Evolutionary conservation across 1,140 invertebrate genomes (phyloP).

Genomic region (Lethrus apterus): DNA sequence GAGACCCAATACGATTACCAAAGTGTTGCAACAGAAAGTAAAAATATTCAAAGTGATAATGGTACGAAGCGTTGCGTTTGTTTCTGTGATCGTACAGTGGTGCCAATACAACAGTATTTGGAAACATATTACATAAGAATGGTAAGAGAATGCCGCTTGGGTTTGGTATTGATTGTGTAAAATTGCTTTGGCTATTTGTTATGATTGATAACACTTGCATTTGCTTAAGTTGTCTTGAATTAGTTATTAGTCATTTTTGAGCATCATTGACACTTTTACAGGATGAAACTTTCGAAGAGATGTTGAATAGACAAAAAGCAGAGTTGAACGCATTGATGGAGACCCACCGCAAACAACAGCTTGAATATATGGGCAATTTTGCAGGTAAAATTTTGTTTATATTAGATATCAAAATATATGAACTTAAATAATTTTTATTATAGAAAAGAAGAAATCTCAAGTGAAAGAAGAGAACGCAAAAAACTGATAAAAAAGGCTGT

Average conservation of each 20-base stretch:
- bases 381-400: neutral
- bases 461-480: slow-evolving; percentile 9
- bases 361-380: slow-evolving; percentile 36
- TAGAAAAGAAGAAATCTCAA: slow-evolving; percentile 10
- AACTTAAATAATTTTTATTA: slow-evolving; percentile 1
- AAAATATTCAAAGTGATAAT: too few relatives aligned
- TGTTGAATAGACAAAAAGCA: slow-evolving; percentile 40
- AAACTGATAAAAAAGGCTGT: slow-evolving; percentile 20
- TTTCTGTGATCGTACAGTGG: slow-evolving; percentile 18
- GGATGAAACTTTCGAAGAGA: slow-evolving; percentile 41
- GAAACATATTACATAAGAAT: slow-evolving; percentile 37
- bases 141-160: slow-evolving; percentile 37
- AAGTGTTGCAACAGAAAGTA: too few relatives aligned
- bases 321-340: slow-evolving; percentile 41
- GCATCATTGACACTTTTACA: too few relatives aligned
- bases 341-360: slow-evolving; percentile 39
- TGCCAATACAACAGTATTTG: slow-evolving; percentile 38
- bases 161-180: too few relatives aligned
- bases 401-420: neutral
- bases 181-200: too few relatives aligned
- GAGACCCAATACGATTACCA: too few relatives aligned
- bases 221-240: neutral
- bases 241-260: slow-evolving; percentile 4
- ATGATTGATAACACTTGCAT: too few relatives aligned
- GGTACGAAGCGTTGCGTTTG: too few relatives aligned